Conservation (phyloP, 2,888 invertebrate genomes). For the Habrosyne pyritoides region DNA sequence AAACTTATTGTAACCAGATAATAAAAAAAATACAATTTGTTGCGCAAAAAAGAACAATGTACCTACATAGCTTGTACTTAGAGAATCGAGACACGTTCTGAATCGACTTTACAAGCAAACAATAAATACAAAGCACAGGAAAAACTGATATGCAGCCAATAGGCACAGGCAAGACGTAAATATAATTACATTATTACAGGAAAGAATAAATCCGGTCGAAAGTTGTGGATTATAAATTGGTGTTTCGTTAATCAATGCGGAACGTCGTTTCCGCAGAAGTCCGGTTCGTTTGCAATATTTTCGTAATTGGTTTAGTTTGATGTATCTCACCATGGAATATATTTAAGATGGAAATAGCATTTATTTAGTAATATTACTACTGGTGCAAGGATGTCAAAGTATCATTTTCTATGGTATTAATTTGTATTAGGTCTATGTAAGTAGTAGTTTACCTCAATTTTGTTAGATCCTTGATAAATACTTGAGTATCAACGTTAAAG, state of each 20-base stretch:
- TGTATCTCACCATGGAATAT: background rate
- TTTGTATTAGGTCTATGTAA: too few species aligned
- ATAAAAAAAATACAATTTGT: background rate
- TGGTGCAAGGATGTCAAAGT: too few species aligned
- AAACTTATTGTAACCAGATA: slow-evolving; percentile 9
- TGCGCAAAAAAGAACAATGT: background rate
- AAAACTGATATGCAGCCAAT: background rate
- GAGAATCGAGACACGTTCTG: background rate
- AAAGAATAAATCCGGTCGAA: background rate
- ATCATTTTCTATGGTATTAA: too few species aligned
- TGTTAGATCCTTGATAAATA: too few species aligned
- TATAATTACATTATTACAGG: slow-evolving; percentile 4
- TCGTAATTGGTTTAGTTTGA: background rate
- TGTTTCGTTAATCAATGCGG: background rate
- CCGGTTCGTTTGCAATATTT: background rate
- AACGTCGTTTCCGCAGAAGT: background rate
- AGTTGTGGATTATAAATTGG: background rate
- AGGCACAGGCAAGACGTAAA: background rate
- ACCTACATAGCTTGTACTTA: background rate
- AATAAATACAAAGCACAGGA: background rate
- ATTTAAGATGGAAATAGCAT: background rate
- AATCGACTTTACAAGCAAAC: background rate
- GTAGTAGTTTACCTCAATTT: too few species aligned
- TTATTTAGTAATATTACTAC: background rate
- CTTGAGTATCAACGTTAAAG: too few species aligned